These are phyloP conservation scores for Acleris laterana DNA, from an alignment of 2,888 invertebrate species.

Conservation along the genomic window DNA sequence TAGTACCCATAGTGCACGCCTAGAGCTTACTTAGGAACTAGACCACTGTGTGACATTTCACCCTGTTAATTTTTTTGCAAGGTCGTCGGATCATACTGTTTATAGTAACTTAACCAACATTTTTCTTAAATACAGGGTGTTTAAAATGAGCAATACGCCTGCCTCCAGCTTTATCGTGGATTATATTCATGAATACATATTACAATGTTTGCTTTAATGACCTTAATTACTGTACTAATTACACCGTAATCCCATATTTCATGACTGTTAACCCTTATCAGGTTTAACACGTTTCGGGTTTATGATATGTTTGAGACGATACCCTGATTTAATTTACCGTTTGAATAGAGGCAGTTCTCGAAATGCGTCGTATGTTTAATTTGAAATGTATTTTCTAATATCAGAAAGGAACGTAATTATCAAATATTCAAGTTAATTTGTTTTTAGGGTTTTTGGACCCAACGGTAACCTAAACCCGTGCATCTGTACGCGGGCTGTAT, in stretches of 20 bases:
- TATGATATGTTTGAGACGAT: background rate
- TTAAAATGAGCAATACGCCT: slow-evolving; percentile 10
- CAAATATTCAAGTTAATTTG: no score
- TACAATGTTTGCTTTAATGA: slow-evolving; percentile 20
- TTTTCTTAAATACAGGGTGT: background rate
- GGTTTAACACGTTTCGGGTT: slow-evolving; percentile 5
- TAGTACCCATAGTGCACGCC: no score
- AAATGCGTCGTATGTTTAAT: no score
- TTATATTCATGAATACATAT: slow-evolving; percentile 23
- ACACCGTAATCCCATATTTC: slow-evolving; percentile 19
- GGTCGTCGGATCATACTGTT: background rate
- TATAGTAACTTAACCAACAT: background rate
- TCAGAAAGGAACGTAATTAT: no score
- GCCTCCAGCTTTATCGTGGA: slow-evolving; percentile 9
- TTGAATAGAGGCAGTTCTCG: no score
- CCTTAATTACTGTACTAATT: slow-evolving; percentile 30
- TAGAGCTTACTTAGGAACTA: no score
- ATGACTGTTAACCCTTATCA: background rate
- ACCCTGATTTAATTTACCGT: background rate
- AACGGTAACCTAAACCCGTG: no score
- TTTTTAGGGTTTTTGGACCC: no score
- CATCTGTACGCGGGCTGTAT: no score
- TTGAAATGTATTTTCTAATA: no score
- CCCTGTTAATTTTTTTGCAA: no score
- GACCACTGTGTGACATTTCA: no score